Conservation (phyloP, 1,140 invertebrate species). For the Drosophila eugracilis region DNA sequence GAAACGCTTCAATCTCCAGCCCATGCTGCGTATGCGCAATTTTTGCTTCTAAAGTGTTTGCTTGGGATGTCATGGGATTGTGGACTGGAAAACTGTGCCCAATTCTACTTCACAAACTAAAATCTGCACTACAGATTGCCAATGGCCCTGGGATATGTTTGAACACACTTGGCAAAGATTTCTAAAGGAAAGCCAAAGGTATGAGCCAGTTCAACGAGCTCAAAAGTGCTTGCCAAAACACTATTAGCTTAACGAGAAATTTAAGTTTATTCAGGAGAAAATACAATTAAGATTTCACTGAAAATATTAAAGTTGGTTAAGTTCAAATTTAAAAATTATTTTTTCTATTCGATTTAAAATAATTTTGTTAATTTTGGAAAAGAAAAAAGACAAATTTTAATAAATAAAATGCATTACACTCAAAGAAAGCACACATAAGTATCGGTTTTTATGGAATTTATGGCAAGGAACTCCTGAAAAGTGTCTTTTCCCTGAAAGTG, state of each 20-base stretch:
- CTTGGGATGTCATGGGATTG: conserved; percentile 47
- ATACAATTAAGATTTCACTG: background rate
- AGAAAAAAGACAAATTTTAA: too few species aligned
- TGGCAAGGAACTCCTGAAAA: background rate
- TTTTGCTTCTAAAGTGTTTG: conserved; percentile 62
- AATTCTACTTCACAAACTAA: conserved; percentile 42
- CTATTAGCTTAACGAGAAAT: conserved; percentile 3
- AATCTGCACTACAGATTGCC: conserved; percentile 24
- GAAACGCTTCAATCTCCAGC: conserved; percentile 4
- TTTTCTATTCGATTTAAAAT: too few species aligned
- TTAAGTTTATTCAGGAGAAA: background rate
- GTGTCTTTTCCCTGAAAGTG: background rate
- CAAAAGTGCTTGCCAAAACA: background rate
- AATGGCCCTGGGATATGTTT: conserved; percentile 1
- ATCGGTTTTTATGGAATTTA: conserved; percentile 4
- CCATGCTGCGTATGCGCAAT: conserved; percentile 77
- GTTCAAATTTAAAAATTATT: too few species aligned
- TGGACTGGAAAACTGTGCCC: conserved; percentile 18
- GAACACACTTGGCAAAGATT: conserved; percentile 14
- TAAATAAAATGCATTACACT: background rate
- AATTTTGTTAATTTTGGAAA: too few species aligned
- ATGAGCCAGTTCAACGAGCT: background rate
- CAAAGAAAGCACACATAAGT: background rate
- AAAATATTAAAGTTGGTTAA: background rate
- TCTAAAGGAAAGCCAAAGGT: background rate